Percentiles rank a stretch among this genome's conserved stretches.
These are phyloP conservation scores for Scomber colias DNA, from an alignment of 2,113 vertebrate species.

Conservation along the genomic window DNA sequence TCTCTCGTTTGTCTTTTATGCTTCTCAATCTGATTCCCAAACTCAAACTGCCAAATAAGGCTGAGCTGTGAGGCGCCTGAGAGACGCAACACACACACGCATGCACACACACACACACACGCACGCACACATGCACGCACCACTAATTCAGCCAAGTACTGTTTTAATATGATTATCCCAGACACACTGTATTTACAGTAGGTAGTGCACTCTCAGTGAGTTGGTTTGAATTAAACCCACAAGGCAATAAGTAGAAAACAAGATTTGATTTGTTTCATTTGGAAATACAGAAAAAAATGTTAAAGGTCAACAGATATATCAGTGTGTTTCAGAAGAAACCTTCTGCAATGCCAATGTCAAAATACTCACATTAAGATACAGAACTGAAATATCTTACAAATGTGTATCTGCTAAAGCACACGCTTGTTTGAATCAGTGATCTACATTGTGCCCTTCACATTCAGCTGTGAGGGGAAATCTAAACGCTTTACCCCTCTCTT, in stretches of 20 bases:
- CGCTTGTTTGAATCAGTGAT: slow-evolving; percentile 24
- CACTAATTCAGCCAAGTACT: slow-evolving; percentile 35
- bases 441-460: slow-evolving; percentile 9
- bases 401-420: background rate
- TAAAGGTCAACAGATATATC: background rate
- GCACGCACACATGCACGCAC: slow-evolving; percentile 5
- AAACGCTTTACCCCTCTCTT: slow-evolving; percentile 38
- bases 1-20: slow-evolving; percentile 33
- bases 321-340: background rate
- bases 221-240: slow-evolving; percentile 27
- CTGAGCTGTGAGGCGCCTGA: slow-evolving; percentile 22
- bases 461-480: slow-evolving; percentile 13
- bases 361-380: slow-evolving; percentile 6
- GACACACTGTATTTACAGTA: slow-evolving; percentile 18
- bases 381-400: background rate
- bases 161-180: slow-evolving; percentile 51
- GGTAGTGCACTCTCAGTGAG: background rate
- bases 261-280: slow-evolving; percentile 24
- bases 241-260: slow-evolving; percentile 28
- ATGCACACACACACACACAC: too few relatives aligned
- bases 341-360: background rate
- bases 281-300: slow-evolving; percentile 6
- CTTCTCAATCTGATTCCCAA: slow-evolving; percentile 16
- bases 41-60: slow-evolving; percentile 23
- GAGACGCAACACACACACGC: slow-evolving; percentile 17